Conservation (phyloP, 2,797 vertebrate genomes). For the Aplochiton taeniatus region DNA sequence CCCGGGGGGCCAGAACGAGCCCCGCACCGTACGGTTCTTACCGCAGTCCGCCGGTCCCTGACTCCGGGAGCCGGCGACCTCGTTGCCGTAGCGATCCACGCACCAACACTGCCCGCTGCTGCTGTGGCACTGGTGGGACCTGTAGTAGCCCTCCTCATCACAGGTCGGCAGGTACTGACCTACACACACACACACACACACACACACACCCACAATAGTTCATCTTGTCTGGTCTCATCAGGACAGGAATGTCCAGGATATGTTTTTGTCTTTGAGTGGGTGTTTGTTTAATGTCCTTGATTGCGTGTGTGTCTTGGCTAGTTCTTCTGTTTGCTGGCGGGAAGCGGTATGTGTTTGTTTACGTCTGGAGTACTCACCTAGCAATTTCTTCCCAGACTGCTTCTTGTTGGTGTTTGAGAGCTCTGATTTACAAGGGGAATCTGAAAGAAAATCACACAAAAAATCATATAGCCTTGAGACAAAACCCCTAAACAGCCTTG, state of each 20-base stretch:
- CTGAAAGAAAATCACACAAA: slow-evolving; percentile 56
- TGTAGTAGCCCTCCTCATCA: slow-evolving; percentile 85
- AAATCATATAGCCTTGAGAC: slow-evolving; percentile 34
- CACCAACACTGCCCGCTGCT: slow-evolving; percentile 91
- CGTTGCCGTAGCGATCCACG: slow-evolving; percentile 88
- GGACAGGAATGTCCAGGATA: background rate
- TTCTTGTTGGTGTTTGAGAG: slow-evolving; percentile 72
- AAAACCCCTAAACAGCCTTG: slow-evolving; percentile 35
- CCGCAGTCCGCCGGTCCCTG: slow-evolving; percentile 74
- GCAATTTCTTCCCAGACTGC: slow-evolving; percentile 76
- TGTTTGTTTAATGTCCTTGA: background rate
- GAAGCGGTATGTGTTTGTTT: background rate
- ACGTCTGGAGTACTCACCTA: slow-evolving; percentile 64
- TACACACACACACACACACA: slow-evolving; percentile 36
- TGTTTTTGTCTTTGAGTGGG: background rate
- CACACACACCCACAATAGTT: background rate
- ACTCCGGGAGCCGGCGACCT: slow-evolving; percentile 84
- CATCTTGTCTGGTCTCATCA: too few species aligned
- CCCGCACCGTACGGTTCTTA: slow-evolving; percentile 43
- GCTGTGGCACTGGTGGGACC: slow-evolving; percentile 85
- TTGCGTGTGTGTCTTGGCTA: too few species aligned
- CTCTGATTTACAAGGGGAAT: slow-evolving; percentile 77
- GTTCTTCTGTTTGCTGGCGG: too few species aligned
- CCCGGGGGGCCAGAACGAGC: too few species aligned
- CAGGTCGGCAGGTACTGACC: slow-evolving; percentile 86